A percentile compares a stretch with the other conserved stretches of the same genome.
Conservation (phyloP, 2,797 vertebrate species). For the Orientallactaga sibirica region DNA sequence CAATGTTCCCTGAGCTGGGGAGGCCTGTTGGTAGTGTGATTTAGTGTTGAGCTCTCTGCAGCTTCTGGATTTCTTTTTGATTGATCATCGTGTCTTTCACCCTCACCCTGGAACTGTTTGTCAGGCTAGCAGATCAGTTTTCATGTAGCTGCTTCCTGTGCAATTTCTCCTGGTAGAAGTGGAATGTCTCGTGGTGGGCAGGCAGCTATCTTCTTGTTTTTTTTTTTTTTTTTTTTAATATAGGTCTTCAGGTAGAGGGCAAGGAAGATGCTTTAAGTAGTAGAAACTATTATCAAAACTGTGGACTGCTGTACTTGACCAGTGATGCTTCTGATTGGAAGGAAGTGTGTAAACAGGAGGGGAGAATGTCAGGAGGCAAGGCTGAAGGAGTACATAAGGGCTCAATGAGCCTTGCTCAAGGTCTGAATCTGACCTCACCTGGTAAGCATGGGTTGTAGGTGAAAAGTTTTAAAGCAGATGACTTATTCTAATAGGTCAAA, state of each 20-base stretch:
- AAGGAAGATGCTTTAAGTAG: not conserved
- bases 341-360: not conserved
- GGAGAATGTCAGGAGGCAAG: not conserved
- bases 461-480: not conserved
- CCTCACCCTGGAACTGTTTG: no score
- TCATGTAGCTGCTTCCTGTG: no score
- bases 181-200: no score
- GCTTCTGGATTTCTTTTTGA: no score
- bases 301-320: rapidly evolving
- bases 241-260: not conserved
- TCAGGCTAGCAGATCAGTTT: no score
- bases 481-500: not conserved
- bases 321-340: not conserved
- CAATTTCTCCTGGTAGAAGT: no score
- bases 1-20: no score
- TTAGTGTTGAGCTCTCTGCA: no score
- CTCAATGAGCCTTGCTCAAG: not conserved
- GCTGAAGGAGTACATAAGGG: not conserved
- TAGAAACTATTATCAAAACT: not conserved
- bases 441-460: not conserved
- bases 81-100: no score
- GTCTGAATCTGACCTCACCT: not conserved
- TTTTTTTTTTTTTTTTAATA: no score
- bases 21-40: no score
- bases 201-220: no score